Evolutionary conservation across 2,797 vertebrate genomes (phyloP).

Genomic region (Acipenser transmontanus): DNA sequence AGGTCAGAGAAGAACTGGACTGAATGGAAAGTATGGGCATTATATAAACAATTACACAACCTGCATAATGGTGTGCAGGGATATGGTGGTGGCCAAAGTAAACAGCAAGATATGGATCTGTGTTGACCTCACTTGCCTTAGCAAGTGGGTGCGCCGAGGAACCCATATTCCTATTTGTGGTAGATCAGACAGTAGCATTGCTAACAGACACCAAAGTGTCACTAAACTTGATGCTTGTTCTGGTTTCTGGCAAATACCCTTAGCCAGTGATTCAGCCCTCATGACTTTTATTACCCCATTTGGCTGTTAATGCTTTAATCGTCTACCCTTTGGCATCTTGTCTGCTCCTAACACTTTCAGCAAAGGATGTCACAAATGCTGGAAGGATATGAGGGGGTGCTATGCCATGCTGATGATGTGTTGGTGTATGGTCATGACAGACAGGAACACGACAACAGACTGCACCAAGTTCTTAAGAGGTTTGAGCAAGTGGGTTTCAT

Average conservation of each 20-base stretch:
- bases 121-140: background rate
- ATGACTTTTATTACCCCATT: background rate
- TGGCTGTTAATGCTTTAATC: background rate
- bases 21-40: constrained; percentile 10
- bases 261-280: background rate
- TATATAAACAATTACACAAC: constrained; percentile 12
- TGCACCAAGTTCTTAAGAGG: background rate
- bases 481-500: constrained; percentile 8
- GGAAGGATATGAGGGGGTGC: constrained; percentile 11
- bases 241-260: too few relatives aligned
- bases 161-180: background rate
- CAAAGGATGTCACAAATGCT: constrained; percentile 14
- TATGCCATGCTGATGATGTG: constrained; percentile 2
- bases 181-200: background rate
- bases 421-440: background rate
- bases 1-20: constrained; percentile 14
- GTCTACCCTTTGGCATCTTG: constrained; percentile 13
- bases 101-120: too few relatives aligned
- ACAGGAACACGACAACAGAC: background rate
- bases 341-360: constrained; percentile 14
- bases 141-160: background rate
- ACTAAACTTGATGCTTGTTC: too few relatives aligned
- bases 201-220: background rate
- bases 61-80: constrained; percentile 11
- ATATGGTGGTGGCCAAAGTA: constrained; percentile 12